Evolutionary conservation across 2,113 vertebrate genomes (phyloP), one percentile per base, ranked within the genome.

Genomic region (Neogale vison): DNA sequence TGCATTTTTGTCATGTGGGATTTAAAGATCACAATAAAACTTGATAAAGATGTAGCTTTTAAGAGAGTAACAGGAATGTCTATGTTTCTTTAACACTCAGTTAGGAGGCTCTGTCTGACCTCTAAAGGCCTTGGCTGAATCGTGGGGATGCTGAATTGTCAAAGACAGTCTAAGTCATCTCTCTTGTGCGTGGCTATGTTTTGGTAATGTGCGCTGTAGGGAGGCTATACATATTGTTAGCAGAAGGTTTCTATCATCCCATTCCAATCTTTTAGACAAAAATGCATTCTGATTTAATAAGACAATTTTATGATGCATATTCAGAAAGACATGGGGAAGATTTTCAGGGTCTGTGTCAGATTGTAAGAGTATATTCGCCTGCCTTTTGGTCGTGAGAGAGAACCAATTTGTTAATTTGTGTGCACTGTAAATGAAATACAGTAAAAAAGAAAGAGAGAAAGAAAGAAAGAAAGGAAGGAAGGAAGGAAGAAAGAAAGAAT

Each of bases 1-100:
- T 10, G 39, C 50, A 55, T 95, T 90, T 95, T 85, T 92, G 29
- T 92, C 81, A 63, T 42, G 74, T 69, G 36, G 42, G 17, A 95
- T 65, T 96, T 95, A 96, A 89, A 93, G 36, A 74, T 81, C 45
- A 88, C 39, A 93, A 81, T 92, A 90, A 97, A 95, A 80, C 23
- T 29, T 31, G 20, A 69, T 88, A 47, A 80, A 92, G 65, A 52
- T 31, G 21, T 24, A 72, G 61, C 1, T 96, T 88, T 72, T 92
- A 69, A 81, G 42, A 84, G 36, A 92, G 36, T 26, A 65, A 86
- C 4, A 9, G 5, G 90, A 61, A 85, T 96, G 96, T 50, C 29
- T 12, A 71, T 39, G 36, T 72, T 88, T 77, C 4, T 59, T 45
- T 86, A 87, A 72, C 24, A 63, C 29, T 90, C 21, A 80, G 15